phyloP scores from a whole-genome alignment of 1,140 invertebrate species.

The Caenorhabditis inopinata region DNA sequence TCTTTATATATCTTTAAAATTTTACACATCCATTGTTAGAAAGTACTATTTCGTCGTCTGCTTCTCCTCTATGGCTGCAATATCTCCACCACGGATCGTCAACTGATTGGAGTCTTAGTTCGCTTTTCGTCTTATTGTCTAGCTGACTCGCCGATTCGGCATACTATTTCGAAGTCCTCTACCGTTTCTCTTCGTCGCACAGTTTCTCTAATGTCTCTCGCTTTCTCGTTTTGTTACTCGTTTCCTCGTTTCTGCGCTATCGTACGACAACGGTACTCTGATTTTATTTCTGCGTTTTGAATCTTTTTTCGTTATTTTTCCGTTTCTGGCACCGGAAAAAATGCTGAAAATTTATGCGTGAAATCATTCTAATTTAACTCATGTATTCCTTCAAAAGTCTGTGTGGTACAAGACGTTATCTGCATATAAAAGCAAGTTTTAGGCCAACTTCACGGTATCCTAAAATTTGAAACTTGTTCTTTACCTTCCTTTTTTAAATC shows the following conservation, averaged over 20 bases:
- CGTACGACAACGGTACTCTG: neutral
- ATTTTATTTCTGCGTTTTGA: neutral
- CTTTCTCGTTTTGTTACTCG: neutral
- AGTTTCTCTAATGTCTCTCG: neutral
- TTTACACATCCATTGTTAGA: neutral
- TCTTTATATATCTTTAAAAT: too few relatives aligned
- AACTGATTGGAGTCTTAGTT: neutral
- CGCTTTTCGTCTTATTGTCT: neutral
- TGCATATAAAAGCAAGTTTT: neutral
- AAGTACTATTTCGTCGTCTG: neutral
- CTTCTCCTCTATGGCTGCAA: neutral
- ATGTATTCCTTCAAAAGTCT: too few relatives aligned
- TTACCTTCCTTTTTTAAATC: too few relatives aligned
- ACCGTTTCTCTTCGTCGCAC: neutral
- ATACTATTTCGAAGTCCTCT: neutral
- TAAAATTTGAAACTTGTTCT: too few relatives aligned
- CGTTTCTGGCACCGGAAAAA: neutral
- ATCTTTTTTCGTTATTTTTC: neutral
- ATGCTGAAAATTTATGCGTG: neutral
- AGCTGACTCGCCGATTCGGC: neutral
- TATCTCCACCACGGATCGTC: neutral
- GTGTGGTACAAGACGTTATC: too few relatives aligned
- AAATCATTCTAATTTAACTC: too few relatives aligned
- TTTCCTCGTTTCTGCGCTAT: neutral
- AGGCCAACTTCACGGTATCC: too few relatives aligned